Evolutionary conservation across 2,113 vertebrate species (phyloP).

Genomic region (Nicator chloris): DNA sequence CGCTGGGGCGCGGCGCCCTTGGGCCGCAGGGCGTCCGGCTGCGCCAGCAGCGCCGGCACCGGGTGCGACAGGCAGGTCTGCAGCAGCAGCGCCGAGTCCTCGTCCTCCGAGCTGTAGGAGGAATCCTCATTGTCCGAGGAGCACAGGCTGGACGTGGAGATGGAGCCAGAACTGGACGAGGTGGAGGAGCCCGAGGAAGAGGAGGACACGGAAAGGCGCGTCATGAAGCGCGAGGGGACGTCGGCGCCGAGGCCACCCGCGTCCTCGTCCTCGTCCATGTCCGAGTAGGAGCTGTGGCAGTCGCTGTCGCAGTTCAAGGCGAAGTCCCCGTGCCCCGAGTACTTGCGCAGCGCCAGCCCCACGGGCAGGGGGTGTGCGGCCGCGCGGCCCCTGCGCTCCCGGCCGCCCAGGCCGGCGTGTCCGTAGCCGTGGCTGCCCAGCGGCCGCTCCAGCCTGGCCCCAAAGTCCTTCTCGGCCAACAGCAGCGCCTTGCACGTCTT

Average conservation of each 20-base stretch:
- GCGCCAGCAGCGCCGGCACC: conserved; percentile 79
- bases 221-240: conserved; percentile 84
- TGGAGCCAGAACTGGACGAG: conserved; percentile 90
- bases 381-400: conserved; percentile 85
- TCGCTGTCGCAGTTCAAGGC: conserved; percentile 88
- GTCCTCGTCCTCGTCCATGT: conserved; percentile 88
- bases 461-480: conserved; percentile 77
- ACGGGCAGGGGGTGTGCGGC: conserved; percentile 80
- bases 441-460: conserved; percentile 74
- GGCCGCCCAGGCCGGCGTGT: conserved; percentile 81
- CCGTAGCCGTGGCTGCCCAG: conserved; percentile 77
- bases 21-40: conserved; percentile 78
- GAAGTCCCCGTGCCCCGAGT: conserved; percentile 76
- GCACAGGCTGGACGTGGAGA: conserved; percentile 92
- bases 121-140: conserved; percentile 97
- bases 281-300: conserved; percentile 91
- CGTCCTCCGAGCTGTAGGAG: conserved; percentile 93
- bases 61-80: conserved; percentile 91
- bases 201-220: conserved; percentile 88
- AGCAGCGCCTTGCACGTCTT: conserved; percentile 92
- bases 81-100: conserved; percentile 86
- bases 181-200: conserved; percentile 94
- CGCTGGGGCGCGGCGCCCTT: conserved; percentile 78
- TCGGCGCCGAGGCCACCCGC: conserved; percentile 75
- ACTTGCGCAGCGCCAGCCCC: conserved; percentile 84